Base-by-base conservation (phyloP, 2,113 vertebrate genomes). In the Catharus bicknelli region DNA sequence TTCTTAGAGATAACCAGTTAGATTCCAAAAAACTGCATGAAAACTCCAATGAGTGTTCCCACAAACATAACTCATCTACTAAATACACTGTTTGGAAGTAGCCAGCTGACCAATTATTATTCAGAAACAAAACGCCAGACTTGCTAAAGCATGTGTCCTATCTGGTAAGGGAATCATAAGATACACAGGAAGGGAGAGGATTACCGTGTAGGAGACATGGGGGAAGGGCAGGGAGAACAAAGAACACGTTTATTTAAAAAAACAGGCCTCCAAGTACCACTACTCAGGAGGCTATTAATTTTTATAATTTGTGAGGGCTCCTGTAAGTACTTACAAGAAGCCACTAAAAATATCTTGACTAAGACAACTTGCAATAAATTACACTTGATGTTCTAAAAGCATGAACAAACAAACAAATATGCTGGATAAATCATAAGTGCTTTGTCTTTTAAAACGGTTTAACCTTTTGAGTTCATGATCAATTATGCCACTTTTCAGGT, bases 221-320 rank as follows among this genome's bases (percentile, higher is more conserved):
- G 68, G 86, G 83, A 88, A 93, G 86, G 86, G 77, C 40, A 90
- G 36, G 40, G 83, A 86, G 80, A 92, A 93, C 77, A 96, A 94
- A 94, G 72, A 43, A 90, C 15, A 54, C 1, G 14, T 77, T 90
- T 50, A 80, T 50, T 6, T 3, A 32, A 57, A 59, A 61, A 36
- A 64, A 1, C 15, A 77, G 12, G 22, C n/a, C 45, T 79, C 30
- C 36, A 82, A 57, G 27, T 67, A 79, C 32, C 51, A 58, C 26
- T 86, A 27, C 40, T 63, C 48, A 55, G 36, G 6, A 83, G 51
- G 27, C 13, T 47, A 26, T 16, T 22, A 5, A 1, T 11, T 62
- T 83, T 51, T 53, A 57, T 21, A 0, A 78, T 40, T 55, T 72
- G 21, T 36, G 22, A 75, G 13, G 38, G 13, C 22, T 77, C 54